Conservation (phyloP, 2,888 invertebrate genomes). For the Xestia ashworthii region DNA sequence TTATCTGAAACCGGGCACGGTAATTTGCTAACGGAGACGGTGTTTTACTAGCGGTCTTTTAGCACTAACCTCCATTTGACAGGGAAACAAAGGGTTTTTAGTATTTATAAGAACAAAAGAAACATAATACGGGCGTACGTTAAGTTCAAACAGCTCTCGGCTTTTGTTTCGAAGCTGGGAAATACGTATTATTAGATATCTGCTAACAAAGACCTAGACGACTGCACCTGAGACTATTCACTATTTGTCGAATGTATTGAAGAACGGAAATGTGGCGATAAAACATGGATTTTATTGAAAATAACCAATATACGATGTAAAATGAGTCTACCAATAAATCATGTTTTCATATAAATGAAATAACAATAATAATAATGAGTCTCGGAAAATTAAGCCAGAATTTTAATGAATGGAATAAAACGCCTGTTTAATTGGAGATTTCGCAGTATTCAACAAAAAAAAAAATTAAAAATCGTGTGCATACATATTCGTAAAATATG, state of each 20-base stretch:
- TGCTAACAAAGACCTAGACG: slow-evolving; percentile 69
- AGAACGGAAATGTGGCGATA: background rate
- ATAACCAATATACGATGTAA: background rate
- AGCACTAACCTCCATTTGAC: slow-evolving; percentile 45
- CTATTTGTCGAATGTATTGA: slow-evolving; percentile 56
- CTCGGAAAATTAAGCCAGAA: background rate
- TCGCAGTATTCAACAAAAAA: background rate
- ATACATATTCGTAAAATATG: background rate
- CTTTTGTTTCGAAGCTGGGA: slow-evolving; percentile 62
- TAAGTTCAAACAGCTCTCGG: slow-evolving; percentile 57
- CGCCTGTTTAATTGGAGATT: background rate
- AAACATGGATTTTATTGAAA: background rate
- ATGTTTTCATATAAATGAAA: background rate
- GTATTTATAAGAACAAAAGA: slow-evolving; percentile 47
- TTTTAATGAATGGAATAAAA: background rate
- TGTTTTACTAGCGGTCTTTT: slow-evolving; percentile 46
- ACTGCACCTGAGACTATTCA: slow-evolving; percentile 68
- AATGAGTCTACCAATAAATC: background rate
- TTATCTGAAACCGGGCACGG: slow-evolving; percentile 74
- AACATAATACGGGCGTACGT: slow-evolving; percentile 47
- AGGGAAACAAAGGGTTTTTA: slow-evolving; percentile 42
- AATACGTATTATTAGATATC: slow-evolving; percentile 72
- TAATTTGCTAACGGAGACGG: slow-evolving; percentile 73
- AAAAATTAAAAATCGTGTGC: background rate
- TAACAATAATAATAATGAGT: background rate